Percentiles rank a stretch among this genome's conserved stretches.
Evolutionary conservation across 2,797 vertebrate species (phyloP).

Genomic region (Taenioides sp.): DNA sequence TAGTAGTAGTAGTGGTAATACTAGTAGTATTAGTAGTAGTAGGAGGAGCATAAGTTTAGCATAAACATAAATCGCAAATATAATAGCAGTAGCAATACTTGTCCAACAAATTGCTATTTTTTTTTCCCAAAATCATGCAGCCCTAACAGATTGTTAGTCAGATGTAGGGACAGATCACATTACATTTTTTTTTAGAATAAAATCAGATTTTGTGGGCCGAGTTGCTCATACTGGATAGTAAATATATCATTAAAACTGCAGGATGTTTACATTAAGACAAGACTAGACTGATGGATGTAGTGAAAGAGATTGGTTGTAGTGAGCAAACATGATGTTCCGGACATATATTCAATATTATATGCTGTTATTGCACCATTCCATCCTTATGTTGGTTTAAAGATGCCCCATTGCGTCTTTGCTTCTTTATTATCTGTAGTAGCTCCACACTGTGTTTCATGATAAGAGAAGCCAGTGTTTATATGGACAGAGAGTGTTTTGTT

Average conservation of each 20-base stretch:
- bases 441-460: slow-evolving; percentile 39
- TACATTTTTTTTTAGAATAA: too few species aligned
- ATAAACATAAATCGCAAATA: background rate
- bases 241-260: background rate
- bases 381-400: slow-evolving; percentile 27
- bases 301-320: background rate
- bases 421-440: slow-evolving; percentile 40
- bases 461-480: slow-evolving; percentile 32
- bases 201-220: background rate
- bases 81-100: background rate
- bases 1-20: too few species aligned
- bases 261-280: background rate
- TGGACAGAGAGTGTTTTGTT: slow-evolving; percentile 45
- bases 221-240: background rate
- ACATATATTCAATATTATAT: background rate
- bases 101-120: too few species aligned
- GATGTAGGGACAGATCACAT: background rate
- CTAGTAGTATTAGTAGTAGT: too few species aligned
- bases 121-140: too few species aligned
- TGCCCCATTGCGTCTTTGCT: slow-evolving; percentile 44
- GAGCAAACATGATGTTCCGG: background rate
- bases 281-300: background rate
- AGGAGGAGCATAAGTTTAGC: too few species aligned
- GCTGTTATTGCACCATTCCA: slow-evolving; percentile 1
- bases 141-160: background rate